Base-by-base conservation (phyloP, 2,888 invertebrate genomes). In the Tenthredo amoena region DNA sequence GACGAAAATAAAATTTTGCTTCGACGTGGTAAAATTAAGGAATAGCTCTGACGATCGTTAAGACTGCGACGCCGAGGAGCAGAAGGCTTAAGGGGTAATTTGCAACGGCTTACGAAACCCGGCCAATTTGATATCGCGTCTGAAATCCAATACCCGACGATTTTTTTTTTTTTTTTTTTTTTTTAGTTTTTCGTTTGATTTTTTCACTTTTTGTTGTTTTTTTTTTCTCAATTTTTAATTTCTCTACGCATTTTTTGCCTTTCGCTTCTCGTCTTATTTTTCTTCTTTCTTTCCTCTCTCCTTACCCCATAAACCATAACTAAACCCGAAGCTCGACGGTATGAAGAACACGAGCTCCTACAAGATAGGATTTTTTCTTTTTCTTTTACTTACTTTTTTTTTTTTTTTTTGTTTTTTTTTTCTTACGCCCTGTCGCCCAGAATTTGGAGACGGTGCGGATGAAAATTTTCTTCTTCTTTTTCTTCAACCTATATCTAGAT, bases 51-150 rank as follows among this genome's bases (percentile, higher is more conserved):
- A 58, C 21, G 9, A n/a, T 21, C 10, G 77, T 18, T 21, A 18
- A 4, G 26, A 58, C 91, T 90, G 91, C 89, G 90, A 90, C 89
- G 89, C 87, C 90, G 89, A 91, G 91, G 89, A 90, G 91, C 92
- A 93, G 91, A 92, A 91, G 93, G 93, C 92, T 93, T 93, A 92
- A 90, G 89, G 90, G 90, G 91, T 92, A 92, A 93, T 92, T 91
- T 91, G 91, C 91, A 89, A 90, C 90, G 92, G 93, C 91, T 93
- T 92, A 92, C 91, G 91, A 90, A 47, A 34, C 40, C 81, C 90
- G 85, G 88, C 91, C 92, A 92, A 92, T 92, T 92, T 91, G 92
- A 91, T 92, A 90, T 89, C 87, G 86, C 87, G 86, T 65, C 89
- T 90, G 91, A 91, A 91, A 92, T 92, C 90, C 91, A 91, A 91